Conservation (phyloP, 2,888 invertebrate species). For the Blastobasis lacticolella region DNA sequence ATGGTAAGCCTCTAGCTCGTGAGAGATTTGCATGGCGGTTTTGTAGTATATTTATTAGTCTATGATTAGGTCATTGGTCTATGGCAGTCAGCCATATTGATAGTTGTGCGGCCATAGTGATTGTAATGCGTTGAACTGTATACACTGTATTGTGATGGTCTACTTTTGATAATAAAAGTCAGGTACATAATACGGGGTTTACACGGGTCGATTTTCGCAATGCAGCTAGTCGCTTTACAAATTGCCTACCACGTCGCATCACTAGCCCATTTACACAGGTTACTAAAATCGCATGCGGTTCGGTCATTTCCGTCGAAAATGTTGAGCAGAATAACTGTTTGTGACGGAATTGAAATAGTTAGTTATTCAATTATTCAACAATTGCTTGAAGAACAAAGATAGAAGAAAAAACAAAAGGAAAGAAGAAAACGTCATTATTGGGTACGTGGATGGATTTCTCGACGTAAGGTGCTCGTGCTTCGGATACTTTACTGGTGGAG, state of each 20-base stretch:
- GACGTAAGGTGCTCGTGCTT: slow-evolving; percentile 20
- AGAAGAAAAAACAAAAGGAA: slow-evolving; percentile 22
- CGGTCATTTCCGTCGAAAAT: slow-evolving; percentile 25
- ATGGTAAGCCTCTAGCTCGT: no score
- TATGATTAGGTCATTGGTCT: no score
- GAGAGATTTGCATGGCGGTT: no score
- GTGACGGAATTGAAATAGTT: slow-evolving; percentile 14
- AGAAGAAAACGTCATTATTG: slow-evolving; percentile 21
- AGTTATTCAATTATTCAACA: slow-evolving; percentile 17
- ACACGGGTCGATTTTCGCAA: neutral
- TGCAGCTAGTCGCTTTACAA: neutral
- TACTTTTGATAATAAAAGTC: no score
- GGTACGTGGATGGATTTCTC: slow-evolving; percentile 24
- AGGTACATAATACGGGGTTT: neutral
- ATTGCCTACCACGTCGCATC: slow-evolving; percentile 20
- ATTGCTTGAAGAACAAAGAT: slow-evolving; percentile 21
- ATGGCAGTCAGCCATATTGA: no score
- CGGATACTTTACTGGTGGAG: slow-evolving; percentile 19
- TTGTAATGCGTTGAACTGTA: no score
- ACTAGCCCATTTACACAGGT: slow-evolving; percentile 30
- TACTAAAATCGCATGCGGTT: slow-evolving; percentile 33
- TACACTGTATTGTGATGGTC: no score
- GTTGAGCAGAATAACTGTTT: slow-evolving; percentile 14
- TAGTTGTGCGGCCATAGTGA: no score
- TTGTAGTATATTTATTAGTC: no score